Evolutionary conservation across 2,888 invertebrate species (phyloP), one percentile per base, ranked within the genome.

Genomic region (Morpho deidamia): DNA sequence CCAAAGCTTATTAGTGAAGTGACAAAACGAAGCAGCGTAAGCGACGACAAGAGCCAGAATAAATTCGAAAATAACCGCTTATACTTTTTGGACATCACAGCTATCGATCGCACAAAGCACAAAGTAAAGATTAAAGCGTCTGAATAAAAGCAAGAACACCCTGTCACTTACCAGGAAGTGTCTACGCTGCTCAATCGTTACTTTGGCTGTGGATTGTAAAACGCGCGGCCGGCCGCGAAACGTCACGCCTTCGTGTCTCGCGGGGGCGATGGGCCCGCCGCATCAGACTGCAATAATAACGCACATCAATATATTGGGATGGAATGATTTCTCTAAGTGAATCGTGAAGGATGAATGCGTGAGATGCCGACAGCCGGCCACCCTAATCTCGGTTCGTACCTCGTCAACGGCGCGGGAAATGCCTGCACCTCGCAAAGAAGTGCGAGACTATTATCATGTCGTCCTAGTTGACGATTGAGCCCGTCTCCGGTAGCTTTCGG

Each of bases 391-490:
- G 65, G 66, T 67, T 68, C 76, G 86, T 94, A 95, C 95, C 95
- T 95, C 91, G 93, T 94, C 47, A 91, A 81, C 60, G 95, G 95
- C 72, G 94, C 92, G 61, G 95, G 95, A 79, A 92, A 95, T 51
- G 94, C 94, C 90, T 96, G 95, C 62, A 94, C 94, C 69, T 94
- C 94, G 78, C 95, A 95, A 68, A 94, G 91, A 67, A 94, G 91
- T 60, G 93, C 92, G 65, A 94, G 91, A 65, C 86, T 91, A 65
- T 84, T 79, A 53, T 66, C 70, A 56, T 68, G 68, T 61, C 72
- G 74, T 68, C 90, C 86, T 70, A 91, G 82, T 65, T 90, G 84
- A 63, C 92, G 91, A 76, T 92, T 92, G 65, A 92, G 85, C 55
- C 92, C 91, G 76, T 91, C 90, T 61, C 91, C 92, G 64, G 92